A percentile compares a stretch with the other conserved stretches of the same genome.
Conservation (phyloP, 2,797 vertebrate species). For the Pipistrellus kuhlii region DNA sequence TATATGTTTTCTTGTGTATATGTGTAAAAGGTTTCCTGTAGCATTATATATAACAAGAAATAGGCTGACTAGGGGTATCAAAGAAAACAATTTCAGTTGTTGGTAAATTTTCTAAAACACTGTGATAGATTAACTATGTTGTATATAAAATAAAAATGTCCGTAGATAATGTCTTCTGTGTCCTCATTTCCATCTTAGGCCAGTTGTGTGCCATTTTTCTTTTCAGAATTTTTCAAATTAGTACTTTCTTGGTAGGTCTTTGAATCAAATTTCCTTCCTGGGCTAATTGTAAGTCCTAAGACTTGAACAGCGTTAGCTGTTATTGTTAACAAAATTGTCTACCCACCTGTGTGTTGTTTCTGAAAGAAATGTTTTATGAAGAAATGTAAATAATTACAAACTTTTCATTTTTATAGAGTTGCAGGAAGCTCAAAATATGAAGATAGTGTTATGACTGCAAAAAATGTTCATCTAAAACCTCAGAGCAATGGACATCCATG, state of each 20-base stretch:
- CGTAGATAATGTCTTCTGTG: not conserved
- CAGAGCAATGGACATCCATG: not conserved
- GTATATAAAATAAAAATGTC: not conserved
- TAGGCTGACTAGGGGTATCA: not conserved
- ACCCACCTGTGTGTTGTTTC: conserved; percentile 39
- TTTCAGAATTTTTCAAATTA: conserved; percentile 21
- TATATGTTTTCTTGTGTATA: not conserved
- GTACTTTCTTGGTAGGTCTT: not conserved
- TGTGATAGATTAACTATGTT: not conserved
- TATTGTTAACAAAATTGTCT: conserved; percentile 47
- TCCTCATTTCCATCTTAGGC: not conserved
- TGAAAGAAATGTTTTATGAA: conserved; percentile 52
- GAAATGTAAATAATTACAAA: conserved; percentile 53
- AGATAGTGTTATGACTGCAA: not conserved
- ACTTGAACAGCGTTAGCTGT: not conserved
- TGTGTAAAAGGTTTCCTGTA: not conserved
- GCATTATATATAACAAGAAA: not conserved
- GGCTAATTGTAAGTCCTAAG: not conserved
- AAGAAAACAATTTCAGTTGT: not conserved
- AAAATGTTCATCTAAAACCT: conserved; percentile 43
- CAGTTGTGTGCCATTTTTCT: not conserved
- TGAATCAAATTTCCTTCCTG: conserved; percentile 7
- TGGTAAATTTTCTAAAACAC: not conserved
- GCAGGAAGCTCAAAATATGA: not conserved
- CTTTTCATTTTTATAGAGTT: conserved; percentile 69